Base-by-base conservation (phyloP, 1,140 invertebrate species). In the Drosophila bocqueti region DNA sequence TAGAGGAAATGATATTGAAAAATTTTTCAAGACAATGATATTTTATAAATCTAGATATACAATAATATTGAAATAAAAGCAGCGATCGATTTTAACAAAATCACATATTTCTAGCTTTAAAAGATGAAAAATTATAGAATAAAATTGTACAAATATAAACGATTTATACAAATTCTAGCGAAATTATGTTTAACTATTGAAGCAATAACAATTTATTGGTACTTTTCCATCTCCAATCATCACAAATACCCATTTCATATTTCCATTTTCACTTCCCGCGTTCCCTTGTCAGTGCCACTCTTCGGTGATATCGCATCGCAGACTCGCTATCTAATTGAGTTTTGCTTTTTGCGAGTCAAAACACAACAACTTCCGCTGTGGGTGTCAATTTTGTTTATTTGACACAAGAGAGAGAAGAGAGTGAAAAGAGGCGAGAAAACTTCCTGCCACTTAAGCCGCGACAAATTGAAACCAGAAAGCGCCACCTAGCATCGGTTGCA, bases 391-490 rank as follows among this genome's bases (percentile, higher is more conserved):
- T 57, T 62, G 49, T 43, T 54, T 54, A 26, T 47, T 26, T 18
- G 52, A 63, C 47, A 42, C 15, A 50, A 34, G n/a, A 34, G 16
- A 38, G 21, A 43, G 15, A 13, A 36, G 29, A 40, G 31, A 74
- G 31, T 18, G 31, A 31, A 43, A 52, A 26, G 49, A 21, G 4
- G 47, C 34, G 52, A 57, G 54, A 74, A 42, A 72, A 52, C 75
- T 79, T 79, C 66, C 76, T 71, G 76, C 66, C 76, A 78, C 76
- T 79, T 79, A 72, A 65, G 74, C 31, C 11, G 11, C 24, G 75
- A 64, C 71, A 76, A 77, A 84, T 85, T 85, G 82, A 79, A 85
- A 84, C 77, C 52, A 63, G 55, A 63, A 78, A 74, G 68, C 73
- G 74, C 67, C 82, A 78, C 61, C 61, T 64, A 67, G 61, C 59